Conservation (phyloP, 2,113 vertebrate species). For the Calypte anna region DNA sequence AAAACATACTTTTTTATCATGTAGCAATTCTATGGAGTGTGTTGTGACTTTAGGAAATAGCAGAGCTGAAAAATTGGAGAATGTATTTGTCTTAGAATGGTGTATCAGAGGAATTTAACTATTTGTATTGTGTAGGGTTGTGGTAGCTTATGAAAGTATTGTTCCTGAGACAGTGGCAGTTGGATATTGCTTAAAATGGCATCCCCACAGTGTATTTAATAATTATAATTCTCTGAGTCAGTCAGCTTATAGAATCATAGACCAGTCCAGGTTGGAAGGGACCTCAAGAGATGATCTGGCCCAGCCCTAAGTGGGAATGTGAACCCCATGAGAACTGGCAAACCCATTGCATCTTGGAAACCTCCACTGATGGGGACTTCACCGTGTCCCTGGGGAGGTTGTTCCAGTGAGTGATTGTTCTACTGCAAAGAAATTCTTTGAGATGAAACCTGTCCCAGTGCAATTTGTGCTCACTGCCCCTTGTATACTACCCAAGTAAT, state of each 20-base stretch:
- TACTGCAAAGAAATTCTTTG: too few species aligned
- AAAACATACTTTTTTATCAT: not conserved
- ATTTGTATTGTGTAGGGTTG: not conserved
- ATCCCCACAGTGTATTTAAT: not conserved
- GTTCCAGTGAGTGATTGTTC: too few species aligned
- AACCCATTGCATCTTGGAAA: too few species aligned
- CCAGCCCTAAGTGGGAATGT: too few species aligned
- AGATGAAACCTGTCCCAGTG: too few species aligned
- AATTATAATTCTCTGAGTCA: not conserved
- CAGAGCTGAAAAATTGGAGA: not conserved
- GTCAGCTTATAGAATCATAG: not conserved
- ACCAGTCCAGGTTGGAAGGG: too few species aligned
- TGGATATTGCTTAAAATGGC: not conserved
- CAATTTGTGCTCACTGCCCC: too few species aligned
- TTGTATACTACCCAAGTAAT: not conserved
- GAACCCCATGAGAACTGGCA: too few species aligned
- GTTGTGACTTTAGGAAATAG: rapidly evolving
- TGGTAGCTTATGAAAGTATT: not conserved
- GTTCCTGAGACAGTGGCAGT: not conserved
- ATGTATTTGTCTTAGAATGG: not conserved
- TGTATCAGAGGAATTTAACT: not conserved
- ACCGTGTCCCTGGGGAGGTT: too few species aligned
- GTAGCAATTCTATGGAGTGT: not conserved
- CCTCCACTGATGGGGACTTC: too few species aligned
- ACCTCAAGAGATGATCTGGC: too few species aligned